Base-by-base conservation (phyloP, 2,797 vertebrate species). In the Jordanella pulchra region DNA sequence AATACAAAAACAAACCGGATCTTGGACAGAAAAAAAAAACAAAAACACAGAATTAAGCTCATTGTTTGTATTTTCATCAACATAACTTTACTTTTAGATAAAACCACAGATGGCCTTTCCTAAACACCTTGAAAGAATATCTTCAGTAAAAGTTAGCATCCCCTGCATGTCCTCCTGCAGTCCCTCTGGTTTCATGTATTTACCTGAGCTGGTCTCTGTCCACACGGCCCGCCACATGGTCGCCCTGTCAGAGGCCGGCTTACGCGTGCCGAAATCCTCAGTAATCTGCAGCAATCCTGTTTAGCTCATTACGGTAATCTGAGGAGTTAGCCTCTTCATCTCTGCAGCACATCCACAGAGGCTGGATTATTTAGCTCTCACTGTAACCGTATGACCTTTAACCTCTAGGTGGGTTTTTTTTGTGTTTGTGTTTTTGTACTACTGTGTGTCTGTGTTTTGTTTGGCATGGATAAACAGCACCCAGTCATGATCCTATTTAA, bases 261-360 rank as follows among this genome's bases (percentile, higher is more conserved):
- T 86, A 89, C 69, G 7, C 0, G 39, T 72, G 23, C 28, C 21
- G 14, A 84, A 77, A 91, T 90, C 84, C 73, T 14, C 65, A 67
- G 75, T 91, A 90, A 91, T 90, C 89, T 65, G 17, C 47, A 42
- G 17, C 78, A 88, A 91, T 91, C 90, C 86, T 58, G 70, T 87
- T 89, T 69, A 88, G 75, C 83, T 89, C 68, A 70, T 91, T 91
- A 92, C 64, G 72, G 5, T 90, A 91, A 92, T 89, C 89, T 69
- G 73, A 32, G 23, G 73, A 55, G 44, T 72, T 72, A 44, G 65
- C 76, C 72, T 78, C 78, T 71, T 77, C 69, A 70, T 75, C 77
- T 70, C 79, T 72, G 79, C 66, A 17, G 60, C 12, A n/a, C 18
- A 58, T 68, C 69, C 54, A 27, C 58, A 28, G 35, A 27, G 54